Evolutionary conservation across 2,888 invertebrate genomes (phyloP).

Genomic region (Patella depressa): DNA sequence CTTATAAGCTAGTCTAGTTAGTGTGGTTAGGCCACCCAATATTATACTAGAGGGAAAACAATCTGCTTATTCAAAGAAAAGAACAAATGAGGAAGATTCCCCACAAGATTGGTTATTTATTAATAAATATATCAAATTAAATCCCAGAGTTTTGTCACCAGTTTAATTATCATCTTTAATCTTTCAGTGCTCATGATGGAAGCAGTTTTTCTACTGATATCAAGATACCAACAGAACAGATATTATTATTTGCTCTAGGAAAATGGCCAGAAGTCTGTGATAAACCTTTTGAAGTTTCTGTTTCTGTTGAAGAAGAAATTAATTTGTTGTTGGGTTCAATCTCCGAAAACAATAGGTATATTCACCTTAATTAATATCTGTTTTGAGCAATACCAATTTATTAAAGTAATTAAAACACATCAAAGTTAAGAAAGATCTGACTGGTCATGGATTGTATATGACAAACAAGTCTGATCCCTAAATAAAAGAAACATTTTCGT

Average conservation of each 20-base stretch:
- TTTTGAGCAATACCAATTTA: no score
- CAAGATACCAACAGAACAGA: background rate
- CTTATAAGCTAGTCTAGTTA: no score
- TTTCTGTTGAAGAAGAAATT: background rate
- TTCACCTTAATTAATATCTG: no score
- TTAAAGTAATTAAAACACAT: no score
- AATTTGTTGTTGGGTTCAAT: background rate
- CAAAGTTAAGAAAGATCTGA: no score
- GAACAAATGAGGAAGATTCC: background rate
- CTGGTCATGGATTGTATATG: no score
- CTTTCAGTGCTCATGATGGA: background rate
- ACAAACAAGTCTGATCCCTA: no score
- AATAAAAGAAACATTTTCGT: no score
- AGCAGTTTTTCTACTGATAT: background rate
- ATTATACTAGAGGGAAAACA: background rate
- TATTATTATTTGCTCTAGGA: background rate
- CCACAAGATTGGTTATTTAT: background rate
- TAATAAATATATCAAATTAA: background rate
- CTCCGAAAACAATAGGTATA: background rate
- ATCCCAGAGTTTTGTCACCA: background rate
- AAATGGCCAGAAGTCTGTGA: constrained; percentile 2
- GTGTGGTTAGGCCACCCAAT: no score
- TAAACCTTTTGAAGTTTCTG: constrained; percentile 4
- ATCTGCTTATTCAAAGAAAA: background rate
- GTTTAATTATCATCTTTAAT: background rate